Evolutionary conservation across 2,113 vertebrate genomes (phyloP).

Genomic region (Myiagra hebetior): DNA sequence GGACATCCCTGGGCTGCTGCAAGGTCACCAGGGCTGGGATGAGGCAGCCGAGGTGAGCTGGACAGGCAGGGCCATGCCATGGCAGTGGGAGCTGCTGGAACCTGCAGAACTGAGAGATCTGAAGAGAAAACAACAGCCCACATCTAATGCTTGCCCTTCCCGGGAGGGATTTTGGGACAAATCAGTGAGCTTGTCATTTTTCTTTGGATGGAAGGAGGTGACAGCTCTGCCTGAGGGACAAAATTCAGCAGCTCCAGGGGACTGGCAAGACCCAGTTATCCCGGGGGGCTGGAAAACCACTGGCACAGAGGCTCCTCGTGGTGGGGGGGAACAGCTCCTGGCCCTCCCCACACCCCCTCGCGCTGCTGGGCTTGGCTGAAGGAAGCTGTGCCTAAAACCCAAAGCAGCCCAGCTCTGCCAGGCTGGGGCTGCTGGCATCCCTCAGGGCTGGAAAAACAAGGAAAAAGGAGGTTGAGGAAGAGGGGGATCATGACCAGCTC

Average conservation of each 20-base stretch:
- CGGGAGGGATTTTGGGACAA: neutral
- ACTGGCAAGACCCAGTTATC: neutral
- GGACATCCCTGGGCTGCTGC: neutral
- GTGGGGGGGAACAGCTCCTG: neutral
- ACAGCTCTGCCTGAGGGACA: neutral
- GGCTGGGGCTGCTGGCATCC: neutral
- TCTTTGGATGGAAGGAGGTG: neutral
- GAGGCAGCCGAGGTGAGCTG: neutral
- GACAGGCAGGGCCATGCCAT: fast-evolving
- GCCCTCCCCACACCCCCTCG: fast-evolving
- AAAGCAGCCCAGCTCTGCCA: neutral
- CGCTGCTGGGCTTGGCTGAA: neutral
- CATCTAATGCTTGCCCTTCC: neutral
- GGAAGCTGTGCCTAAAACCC: neutral
- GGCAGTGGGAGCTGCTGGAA: neutral
- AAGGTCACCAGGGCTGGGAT: neutral
- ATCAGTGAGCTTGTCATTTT: neutral
- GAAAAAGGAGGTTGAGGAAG: neutral
- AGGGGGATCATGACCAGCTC: neutral
- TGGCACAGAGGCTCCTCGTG: fast-evolving
- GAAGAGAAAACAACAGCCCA: neutral
- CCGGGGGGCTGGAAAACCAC: neutral
- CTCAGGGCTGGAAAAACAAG: neutral
- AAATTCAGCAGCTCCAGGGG: neutral
- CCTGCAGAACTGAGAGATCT: neutral